Evolutionary conservation across 2,888 invertebrate species (phyloP), one percentile per base, ranked within the genome.

Genomic region (Drosophila histrio): DNA sequence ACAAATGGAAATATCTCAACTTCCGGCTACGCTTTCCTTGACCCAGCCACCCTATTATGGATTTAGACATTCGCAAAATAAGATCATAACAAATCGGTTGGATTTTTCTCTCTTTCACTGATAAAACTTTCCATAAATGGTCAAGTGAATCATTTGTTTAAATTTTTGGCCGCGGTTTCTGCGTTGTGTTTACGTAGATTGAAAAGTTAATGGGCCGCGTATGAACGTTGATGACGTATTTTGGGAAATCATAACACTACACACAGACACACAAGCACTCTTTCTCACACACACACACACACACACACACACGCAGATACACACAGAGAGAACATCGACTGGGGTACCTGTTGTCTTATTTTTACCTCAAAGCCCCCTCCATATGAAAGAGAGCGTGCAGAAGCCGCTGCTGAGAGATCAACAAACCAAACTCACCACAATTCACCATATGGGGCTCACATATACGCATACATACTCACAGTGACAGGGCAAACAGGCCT

Each of bases 291-390:
- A 49, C 8, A 49, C 19, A 17, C 52, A 46, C 9, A 21, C 39
- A 30, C 30, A 50, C 28, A 41, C 50, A 24, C 24, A 21, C 3
- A 13, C 11, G 26, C 15, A 19, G 17, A 36, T 21, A 19, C 2
- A 43, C 4, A 9, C 13, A 19, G 21, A 30, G 41, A 36, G 41
- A 8, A 2, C 8, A 2, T 47, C 22, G 54, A 62, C 54, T 77
- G 82, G 70, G 75, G 88, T 89, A 89, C 84, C 84, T 85, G 84
- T 85, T 85, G 84, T 87, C 54, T 80, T 84, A 72, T 78, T 84
- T 86, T 73, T 81, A 87, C 81, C 78, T 74, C 85, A 52, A 39
- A 59, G 50, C 59, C 75, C 72, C 75, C 50, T 57, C 24, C 19
- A 38, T n/a, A 7, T 2, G 2, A 39, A 22, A 57, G 53, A 62